Base-by-base conservation (phyloP, 2,113 vertebrate genomes). In the Pithys albifrons region DNA sequence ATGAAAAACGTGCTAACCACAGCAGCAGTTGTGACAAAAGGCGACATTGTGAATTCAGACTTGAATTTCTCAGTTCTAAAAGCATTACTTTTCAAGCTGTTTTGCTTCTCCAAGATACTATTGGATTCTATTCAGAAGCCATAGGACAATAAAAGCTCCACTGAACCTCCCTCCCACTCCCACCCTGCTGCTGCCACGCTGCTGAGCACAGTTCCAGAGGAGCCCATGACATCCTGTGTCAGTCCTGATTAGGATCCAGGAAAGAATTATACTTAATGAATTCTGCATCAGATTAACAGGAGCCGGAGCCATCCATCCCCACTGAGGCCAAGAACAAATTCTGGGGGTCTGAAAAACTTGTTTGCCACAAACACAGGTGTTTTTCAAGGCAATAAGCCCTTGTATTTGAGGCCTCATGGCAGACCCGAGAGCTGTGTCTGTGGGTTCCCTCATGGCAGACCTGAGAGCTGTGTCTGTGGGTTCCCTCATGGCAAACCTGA, bases 51-150 rank as follows among this genome's bases (percentile, higher is more conserved):
- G 51, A 96, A 81, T 67, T 72, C 59, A 57, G 62, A 84, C 54
- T 8, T 41, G 58, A 64, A 39, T 61, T 71, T 88, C 78, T 57
- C 65, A 65, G 62, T 73, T 85, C 58, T 76, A 76, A 92, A 87
- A 69, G 23, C 35, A 90, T 37, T 92, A 71, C 29, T 95, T 91
- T 91, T 89, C 66, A 93, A 89, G 88, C 51, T 82, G 58, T 33
- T 96, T 76, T 88, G 62, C 54, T 89, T 80, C 73, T 75, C 22
- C 37, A 91, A 77, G 65, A 57, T 9, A 81, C 9, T 14, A 62
- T 0, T 69, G 39, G 51, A 70, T 80, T 89, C 74, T 55, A 70
- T 89, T 83, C 64, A 76, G 77, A 94, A 96, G 69, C 51, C 37
- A 85, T 0, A 80, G 64, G 54, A 93, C 61, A 89, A 84, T 23